phyloP scores from a whole-genome alignment of 2,797 vertebrate species.

The Micromesistius poutassou region DNA sequence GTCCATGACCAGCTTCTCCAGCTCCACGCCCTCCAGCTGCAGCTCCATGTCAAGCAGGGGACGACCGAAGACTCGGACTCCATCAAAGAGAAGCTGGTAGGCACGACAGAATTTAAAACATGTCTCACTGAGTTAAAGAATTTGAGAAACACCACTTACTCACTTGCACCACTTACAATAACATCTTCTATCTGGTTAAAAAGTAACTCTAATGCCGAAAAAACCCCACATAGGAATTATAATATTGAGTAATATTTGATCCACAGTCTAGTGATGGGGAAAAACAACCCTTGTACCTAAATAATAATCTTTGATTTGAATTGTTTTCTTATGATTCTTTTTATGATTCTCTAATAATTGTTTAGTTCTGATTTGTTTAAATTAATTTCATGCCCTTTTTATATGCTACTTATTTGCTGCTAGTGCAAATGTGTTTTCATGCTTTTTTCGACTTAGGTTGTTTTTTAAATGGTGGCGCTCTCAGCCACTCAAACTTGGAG shows the following conservation, averaged over 20 bases:
- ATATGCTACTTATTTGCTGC: background rate
- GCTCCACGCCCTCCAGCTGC: slow-evolving; percentile 90
- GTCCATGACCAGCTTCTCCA: slow-evolving; percentile 94
- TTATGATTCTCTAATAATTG: too few species aligned
- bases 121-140: background rate
- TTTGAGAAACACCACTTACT: too few species aligned
- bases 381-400: background rate
- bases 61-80: slow-evolving; percentile 84
- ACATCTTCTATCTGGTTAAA: background rate
- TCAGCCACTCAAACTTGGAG: too few species aligned
- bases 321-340: too few species aligned
- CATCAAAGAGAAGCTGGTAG: slow-evolving; percentile 93
- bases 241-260: too few species aligned
- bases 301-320: too few species aligned
- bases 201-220: too few species aligned
- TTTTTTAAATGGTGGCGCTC: too few species aligned
- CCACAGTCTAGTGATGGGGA: too few species aligned
- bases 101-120: slow-evolving; percentile 27
- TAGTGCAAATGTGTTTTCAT: background rate
- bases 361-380: background rate
- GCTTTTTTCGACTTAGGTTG: too few species aligned
- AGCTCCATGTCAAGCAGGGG: slow-evolving; percentile 88
- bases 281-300: too few species aligned
- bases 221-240: too few species aligned
- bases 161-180: background rate